Conservation (phyloP, 2,888 invertebrate genomes). For the Spisula solida region DNA sequence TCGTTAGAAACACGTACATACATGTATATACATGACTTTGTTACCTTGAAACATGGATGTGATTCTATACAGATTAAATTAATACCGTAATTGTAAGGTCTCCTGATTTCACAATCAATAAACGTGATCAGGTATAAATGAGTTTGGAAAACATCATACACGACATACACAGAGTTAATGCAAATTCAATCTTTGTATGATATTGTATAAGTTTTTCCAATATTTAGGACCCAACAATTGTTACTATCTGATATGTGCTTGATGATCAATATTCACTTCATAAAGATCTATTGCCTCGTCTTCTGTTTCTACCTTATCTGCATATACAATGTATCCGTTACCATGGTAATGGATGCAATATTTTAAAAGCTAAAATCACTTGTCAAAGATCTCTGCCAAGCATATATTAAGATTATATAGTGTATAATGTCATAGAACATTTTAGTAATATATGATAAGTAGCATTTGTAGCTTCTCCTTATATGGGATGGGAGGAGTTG, state of each 20-base stretch:
- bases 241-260: not conserved
- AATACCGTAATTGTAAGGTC: slow-evolving; percentile 10
- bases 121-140: not conserved
- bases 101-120: slow-evolving; percentile 1
- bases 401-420: not conserved
- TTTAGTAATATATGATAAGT: not conserved
- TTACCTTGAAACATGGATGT: not conserved
- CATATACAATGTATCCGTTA: slow-evolving; percentile 12
- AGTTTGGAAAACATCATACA: not conserved
- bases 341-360: slow-evolving; percentile 21
- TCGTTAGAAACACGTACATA: not conserved
- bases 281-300: slow-evolving; percentile 26
- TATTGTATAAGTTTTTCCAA: slow-evolving; percentile 14
- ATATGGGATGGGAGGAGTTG: too few relatives aligned
- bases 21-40: not conserved
- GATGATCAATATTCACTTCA: slow-evolving; percentile 18
- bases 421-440: not conserved
- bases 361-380: slow-evolving; percentile 27
- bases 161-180: not conserved
- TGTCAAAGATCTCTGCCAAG: slow-evolving; percentile 20
- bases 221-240: not conserved
- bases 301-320: slow-evolving; percentile 2
- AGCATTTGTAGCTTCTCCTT: too few relatives aligned
- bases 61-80: slow-evolving; percentile 11
- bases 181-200: not conserved